These are phyloP conservation scores for Helobdella robusta DNA, from an alignment of 2,888 invertebrate species.

Conservation along the genomic window DNA sequence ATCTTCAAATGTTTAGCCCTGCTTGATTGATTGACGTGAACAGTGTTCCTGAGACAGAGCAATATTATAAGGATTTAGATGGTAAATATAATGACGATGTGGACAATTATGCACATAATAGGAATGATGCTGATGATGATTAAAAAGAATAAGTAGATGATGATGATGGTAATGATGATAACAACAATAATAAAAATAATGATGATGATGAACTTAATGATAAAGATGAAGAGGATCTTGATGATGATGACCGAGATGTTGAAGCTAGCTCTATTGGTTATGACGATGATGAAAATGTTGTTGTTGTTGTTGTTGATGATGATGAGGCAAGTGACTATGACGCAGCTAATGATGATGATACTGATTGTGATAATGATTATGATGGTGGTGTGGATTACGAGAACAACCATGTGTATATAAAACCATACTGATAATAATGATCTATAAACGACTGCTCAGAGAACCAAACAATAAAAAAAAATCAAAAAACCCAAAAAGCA, in stretches of 20 bases:
- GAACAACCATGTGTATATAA: no score
- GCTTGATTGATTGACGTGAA: no score
- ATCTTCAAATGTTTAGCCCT: no score
- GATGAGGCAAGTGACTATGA: background rate
- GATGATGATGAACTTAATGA: background rate
- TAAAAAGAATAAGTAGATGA: background rate
- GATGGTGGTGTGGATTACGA: no score
- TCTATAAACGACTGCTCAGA: no score
- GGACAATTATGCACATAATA: background rate
- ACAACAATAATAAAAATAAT: background rate
- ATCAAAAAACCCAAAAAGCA: no score
- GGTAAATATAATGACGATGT: background rate
- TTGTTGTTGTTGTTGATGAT: no score
- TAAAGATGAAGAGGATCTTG: background rate
- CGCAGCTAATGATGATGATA: background rate
- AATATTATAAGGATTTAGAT: background rate
- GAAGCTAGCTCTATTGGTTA: background rate
- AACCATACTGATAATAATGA: no score
- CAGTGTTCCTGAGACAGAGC: no score
- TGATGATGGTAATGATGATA: constrained; percentile 17
- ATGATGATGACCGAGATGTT: background rate
- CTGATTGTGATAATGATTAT: background rate
- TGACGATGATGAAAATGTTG: background rate
- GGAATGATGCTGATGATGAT: background rate
- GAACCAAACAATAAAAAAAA: no score